Conservation (phyloP, 1,140 invertebrate species). For the Goniozus legneri region DNA sequence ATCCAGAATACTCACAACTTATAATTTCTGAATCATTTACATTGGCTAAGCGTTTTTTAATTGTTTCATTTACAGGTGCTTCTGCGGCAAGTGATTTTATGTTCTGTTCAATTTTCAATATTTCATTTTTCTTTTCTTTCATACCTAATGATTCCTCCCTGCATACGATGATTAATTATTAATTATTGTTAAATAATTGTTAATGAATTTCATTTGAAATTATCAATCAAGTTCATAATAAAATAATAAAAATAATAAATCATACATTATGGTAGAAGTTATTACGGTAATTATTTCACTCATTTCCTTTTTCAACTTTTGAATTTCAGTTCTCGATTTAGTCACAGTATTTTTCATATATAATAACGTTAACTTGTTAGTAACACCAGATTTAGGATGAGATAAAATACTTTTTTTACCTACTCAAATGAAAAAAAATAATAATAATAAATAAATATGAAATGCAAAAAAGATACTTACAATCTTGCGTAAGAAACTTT, state of each 20-base stretch:
- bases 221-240: too few species aligned
- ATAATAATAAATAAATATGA: conserved; percentile 11
- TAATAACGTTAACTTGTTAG: conserved; percentile 19
- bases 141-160: too few species aligned
- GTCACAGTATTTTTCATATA: conserved; percentile 17
- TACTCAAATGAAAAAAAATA: conserved; percentile 9
- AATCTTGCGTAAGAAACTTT: conserved; percentile 22
- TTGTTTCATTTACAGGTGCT: conserved; percentile 25
- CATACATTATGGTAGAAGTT: conserved; percentile 5
- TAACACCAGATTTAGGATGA: conserved; percentile 19
- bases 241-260: conserved; percentile 1
- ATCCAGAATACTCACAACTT: conserved; percentile 20
- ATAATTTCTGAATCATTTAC: conserved; percentile 31
- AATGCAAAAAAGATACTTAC: conserved; percentile 12
- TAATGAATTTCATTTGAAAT: too few species aligned
- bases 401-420: conserved; percentile 13
- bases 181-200: too few species aligned
- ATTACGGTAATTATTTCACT: conserved; percentile 24
- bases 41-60: conserved; percentile 28
- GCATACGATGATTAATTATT: too few species aligned
- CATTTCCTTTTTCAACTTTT: too few species aligned
- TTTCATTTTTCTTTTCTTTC: too few species aligned
- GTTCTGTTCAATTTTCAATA: too few species aligned
- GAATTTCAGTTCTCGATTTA: too few species aligned
- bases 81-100: not conserved